Conservation (phyloP, 2,113 vertebrate genomes). For the Cacatua alba region DNA sequence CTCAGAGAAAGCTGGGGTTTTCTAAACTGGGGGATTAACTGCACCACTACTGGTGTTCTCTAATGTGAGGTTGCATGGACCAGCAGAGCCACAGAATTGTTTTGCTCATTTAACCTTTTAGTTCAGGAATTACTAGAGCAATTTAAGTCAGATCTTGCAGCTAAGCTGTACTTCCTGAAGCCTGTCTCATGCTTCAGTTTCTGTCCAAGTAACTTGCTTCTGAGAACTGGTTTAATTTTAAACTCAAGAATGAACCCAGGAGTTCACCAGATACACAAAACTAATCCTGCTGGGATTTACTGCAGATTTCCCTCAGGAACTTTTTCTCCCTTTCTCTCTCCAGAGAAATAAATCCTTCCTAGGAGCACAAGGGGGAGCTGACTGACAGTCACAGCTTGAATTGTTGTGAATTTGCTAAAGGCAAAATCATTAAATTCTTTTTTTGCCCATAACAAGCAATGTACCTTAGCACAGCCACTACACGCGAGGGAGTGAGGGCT, state of each 20-base stretch:
- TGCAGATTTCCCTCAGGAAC: conserved; percentile 19
- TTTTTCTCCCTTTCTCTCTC: background rate
- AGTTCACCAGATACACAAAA: background rate
- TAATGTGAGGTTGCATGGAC: background rate
- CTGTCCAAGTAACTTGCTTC: conserved; percentile 19
- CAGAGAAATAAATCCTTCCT: conserved; percentile 5
- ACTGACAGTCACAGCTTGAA: background rate
- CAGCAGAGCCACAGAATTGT: background rate
- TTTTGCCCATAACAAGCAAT: background rate
- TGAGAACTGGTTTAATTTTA: conserved; percentile 6
- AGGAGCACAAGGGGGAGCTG: background rate
- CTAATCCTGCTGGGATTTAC: conserved; percentile 23
- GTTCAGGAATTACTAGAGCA: background rate
- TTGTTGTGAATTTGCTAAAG: conserved; percentile 6
- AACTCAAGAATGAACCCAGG: background rate
- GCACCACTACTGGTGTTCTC: background rate
- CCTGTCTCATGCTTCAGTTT: background rate
- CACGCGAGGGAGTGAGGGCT: background rate
- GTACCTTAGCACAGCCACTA: background rate
- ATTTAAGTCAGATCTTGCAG: background rate
- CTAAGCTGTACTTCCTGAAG: background rate
- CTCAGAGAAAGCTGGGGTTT: background rate
- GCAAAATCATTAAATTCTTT: background rate
- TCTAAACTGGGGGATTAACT: background rate
- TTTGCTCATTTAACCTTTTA: background rate